Base-by-base conservation (phyloP, 2,797 vertebrate genomes). In the Hippoglossus hippoglossus region DNA sequence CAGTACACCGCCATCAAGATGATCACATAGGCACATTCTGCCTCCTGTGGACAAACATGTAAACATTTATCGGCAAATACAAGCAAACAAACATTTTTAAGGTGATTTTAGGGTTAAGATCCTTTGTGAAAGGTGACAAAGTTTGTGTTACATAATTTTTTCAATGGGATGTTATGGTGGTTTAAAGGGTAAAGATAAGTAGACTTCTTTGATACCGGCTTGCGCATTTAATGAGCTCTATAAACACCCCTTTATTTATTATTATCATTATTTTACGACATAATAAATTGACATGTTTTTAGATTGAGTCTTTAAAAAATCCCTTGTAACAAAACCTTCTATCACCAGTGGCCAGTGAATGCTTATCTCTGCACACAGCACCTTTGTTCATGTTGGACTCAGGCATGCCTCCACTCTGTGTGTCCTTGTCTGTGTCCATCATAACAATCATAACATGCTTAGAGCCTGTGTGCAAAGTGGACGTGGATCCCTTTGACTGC, bases 1-100 rank as follows among this genome's bases (percentile, higher is more conserved):
- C 98, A 99, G 87, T 94, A 99, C 18, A 96, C 89, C 0, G 98
- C 97, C 98, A 99, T 99, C 84, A 99, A 86, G 69, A 96, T 75
- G 63, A 99, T 96, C 84, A 97, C 86, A 26, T 96, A 99, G 5
- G 93, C 96, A 71, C 98, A 99, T 88, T 88, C 94, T 91, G 96
- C 96, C 84, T 96, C 95, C 98, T 99, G 91, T 24, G 84, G 15
- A 34, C 59, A 52, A 12, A 26, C 10, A 41, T 13, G 15, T 8
- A 19, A 3, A n/a, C 9, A 54, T 6, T 4, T 8, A 54, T 7
- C 16, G 5, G 16, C 5, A 44, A 16, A 44, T 18, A 9, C 47
- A 49, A 0, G 3, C 9, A 9, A 9, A 21, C n/a, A 3, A 5
- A 49, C 19, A 49, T 49, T 16, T 13, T 44, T 3, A 44, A 16